Conservation (phyloP, 2,888 invertebrate species). For the Cactoblastis cactorum region DNA sequence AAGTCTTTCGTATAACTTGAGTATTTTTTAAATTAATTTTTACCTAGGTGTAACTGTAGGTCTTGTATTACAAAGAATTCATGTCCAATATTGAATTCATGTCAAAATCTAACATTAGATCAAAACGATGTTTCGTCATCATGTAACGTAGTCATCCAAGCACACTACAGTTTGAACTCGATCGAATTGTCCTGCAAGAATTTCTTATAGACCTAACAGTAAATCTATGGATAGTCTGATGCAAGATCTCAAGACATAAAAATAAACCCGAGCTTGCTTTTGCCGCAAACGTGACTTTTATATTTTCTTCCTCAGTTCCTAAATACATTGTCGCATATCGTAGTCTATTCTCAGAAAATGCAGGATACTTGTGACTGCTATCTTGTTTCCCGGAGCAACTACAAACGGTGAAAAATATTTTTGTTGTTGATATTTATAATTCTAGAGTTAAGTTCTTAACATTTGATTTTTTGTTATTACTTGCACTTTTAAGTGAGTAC, state of each 20-base stretch:
- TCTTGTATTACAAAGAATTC: neutral
- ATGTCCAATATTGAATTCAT: neutral
- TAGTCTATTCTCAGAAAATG: conserved; percentile 2
- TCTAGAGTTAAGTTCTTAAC: too few relatives aligned
- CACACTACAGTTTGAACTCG: too few relatives aligned
- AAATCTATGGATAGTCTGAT: neutral
- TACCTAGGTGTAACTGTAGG: neutral
- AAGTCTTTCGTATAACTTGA: neutral
- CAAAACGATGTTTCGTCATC: too few relatives aligned
- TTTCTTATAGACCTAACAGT: neutral
- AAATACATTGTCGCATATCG: conserved; percentile 3
- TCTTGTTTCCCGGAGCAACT: neutral
- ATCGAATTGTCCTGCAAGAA: neutral
- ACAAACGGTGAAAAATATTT: neutral
- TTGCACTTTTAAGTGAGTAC: too few relatives aligned
- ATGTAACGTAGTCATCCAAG: too few relatives aligned
- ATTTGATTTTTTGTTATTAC: too few relatives aligned
- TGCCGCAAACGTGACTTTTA: conserved; percentile 6
- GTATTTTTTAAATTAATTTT: neutral
- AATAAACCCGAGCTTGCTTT: neutral
- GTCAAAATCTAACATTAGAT: too few relatives aligned
- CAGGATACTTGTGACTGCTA: neutral
- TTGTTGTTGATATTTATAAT: too few relatives aligned
- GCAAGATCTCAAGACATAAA: neutral
- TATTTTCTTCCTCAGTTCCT: neutral